Conservation (phyloP, 2,888 invertebrate species). For the Psylliodes chrysocephalus region DNA sequence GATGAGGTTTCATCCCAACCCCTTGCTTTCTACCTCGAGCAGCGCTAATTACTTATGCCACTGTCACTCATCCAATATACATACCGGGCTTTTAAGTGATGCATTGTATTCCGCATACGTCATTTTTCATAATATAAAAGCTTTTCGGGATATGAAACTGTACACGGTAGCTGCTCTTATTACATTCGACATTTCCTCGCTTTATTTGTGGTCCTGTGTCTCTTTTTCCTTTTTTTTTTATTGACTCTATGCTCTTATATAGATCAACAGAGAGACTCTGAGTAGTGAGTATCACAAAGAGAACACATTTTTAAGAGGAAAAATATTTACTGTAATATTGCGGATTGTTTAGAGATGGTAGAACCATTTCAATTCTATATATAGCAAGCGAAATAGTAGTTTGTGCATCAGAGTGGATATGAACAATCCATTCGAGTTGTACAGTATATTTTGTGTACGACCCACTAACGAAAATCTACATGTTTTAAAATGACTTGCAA, state of each 20-base stretch:
- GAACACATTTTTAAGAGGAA: no score
- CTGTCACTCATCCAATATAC: conserved; percentile 35
- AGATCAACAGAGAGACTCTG: background rate
- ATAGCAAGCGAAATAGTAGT: no score
- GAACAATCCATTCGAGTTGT: no score
- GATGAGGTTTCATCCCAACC: background rate
- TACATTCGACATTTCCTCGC: conserved; percentile 14
- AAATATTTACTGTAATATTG: no score
- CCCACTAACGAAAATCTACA: no score
- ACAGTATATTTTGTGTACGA: no score
- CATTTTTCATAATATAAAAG: conserved; percentile 34
- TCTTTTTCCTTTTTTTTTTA: conserved; percentile 1
- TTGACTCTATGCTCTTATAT: background rate
- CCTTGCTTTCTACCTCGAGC: background rate
- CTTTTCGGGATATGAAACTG: conserved; percentile 35
- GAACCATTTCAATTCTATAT: no score
- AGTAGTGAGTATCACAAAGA: no score
- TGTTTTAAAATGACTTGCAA: no score
- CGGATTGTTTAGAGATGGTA: no score
- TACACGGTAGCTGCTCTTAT: conserved; percentile 21
- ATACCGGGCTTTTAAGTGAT: conserved; percentile 33
- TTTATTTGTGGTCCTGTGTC: background rate
- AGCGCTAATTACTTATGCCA: background rate
- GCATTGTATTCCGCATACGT: conserved; percentile 34
- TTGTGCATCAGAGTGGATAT: no score